Evolutionary conservation across 2,888 invertebrate species (phyloP).

Genomic region (Sinhomidia bicolor): DNA sequence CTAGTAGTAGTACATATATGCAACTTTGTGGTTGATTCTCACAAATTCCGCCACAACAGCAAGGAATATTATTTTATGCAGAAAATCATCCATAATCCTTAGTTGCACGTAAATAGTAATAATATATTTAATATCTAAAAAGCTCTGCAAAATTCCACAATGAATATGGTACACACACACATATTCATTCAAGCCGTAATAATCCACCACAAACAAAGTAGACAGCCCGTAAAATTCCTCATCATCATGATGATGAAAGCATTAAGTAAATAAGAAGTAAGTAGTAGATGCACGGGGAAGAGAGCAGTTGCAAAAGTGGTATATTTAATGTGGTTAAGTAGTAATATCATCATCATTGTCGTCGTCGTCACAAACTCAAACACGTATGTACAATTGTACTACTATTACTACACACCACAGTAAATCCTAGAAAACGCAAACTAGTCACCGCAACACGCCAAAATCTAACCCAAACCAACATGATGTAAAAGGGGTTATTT

Average conservation of each 20-base stretch:
- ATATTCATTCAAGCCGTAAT: too few relatives aligned
- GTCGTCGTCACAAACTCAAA: background rate
- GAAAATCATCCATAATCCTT: background rate
- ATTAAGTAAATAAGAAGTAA: conserved; percentile 47
- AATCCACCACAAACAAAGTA: background rate
- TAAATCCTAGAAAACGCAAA: conserved; percentile 53
- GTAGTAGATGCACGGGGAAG: background rate
- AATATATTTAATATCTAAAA: too few relatives aligned
- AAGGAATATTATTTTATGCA: background rate
- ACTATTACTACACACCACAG: background rate
- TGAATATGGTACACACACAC: background rate
- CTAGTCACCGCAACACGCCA: conserved; percentile 56
- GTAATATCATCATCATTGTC: background rate
- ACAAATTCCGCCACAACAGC: conserved; percentile 5
- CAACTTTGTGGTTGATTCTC: conserved; percentile 20
- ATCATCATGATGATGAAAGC: too few relatives aligned
- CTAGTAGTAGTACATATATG: background rate
- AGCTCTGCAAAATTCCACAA: too few relatives aligned
- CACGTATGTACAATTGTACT: conserved; percentile 5
- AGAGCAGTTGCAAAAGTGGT: background rate
- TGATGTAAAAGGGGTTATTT: conserved; percentile 51
- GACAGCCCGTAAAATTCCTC: background rate
- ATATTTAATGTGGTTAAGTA: background rate
- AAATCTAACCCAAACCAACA: conserved; percentile 41
- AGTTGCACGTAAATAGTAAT: background rate